Evolutionary conservation across 2,888 invertebrate genomes (phyloP).

Genomic region (Heliconius erato): DNA sequence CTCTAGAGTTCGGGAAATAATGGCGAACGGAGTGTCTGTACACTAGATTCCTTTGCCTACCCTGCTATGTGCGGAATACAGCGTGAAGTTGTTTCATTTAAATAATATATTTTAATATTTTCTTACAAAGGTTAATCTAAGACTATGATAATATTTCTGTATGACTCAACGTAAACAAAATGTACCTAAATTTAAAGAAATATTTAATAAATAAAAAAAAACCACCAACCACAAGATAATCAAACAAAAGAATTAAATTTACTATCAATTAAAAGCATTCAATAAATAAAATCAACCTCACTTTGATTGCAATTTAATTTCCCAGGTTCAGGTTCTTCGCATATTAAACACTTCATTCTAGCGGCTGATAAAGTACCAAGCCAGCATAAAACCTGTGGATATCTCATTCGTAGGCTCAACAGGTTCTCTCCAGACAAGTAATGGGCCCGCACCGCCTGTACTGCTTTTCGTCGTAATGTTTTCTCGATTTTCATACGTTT

Average conservation of each 20-base stretch:
- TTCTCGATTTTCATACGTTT: conserved; percentile 86
- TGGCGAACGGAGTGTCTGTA: too few species aligned
- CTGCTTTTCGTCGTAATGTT: conserved; percentile 73
- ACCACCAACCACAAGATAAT: neutral
- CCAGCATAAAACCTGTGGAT: conserved; percentile 88
- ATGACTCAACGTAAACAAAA: too few species aligned
- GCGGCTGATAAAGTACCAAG: conserved; percentile 86
- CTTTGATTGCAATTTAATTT: conserved; percentile 45
- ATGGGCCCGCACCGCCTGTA: conserved; percentile 73
- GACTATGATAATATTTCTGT: neutral
- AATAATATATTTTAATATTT: neutral
- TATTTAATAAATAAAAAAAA: too few species aligned
- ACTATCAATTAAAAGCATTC: neutral
- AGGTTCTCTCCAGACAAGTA: conserved; percentile 78
- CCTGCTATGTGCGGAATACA: too few species aligned
- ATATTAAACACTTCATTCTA: conserved; percentile 89
- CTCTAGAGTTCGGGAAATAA: too few species aligned
- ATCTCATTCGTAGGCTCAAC: conserved; percentile 85
- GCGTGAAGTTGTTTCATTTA: neutral
- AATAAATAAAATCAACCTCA: conserved; percentile 25
- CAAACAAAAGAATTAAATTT: neutral
- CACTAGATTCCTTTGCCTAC: too few species aligned
- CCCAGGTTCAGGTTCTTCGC: conserved; percentile 87
- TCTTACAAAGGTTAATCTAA: neutral
- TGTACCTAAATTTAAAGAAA: neutral